Percentiles rank a stretch among this genome's conserved stretches.
Evolutionary conservation across 2,888 invertebrate genomes (phyloP).

Genomic region (Synanthedon formicaeformis): DNA sequence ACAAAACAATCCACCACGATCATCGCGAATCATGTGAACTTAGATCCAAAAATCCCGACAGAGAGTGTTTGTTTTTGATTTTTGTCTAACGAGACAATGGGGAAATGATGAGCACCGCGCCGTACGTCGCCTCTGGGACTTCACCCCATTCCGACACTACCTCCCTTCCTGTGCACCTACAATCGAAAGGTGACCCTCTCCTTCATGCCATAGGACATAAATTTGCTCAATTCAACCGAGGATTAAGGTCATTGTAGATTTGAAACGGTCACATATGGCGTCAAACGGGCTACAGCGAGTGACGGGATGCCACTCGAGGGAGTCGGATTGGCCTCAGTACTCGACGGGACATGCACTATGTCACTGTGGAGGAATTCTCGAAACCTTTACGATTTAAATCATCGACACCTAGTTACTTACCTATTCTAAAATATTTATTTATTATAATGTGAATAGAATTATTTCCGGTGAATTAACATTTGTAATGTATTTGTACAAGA

Average conservation of each 20-base stretch:
- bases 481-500: neutral
- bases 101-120: constrained; percentile 68
- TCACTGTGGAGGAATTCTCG: constrained; percentile 28
- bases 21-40: constrained; percentile 56
- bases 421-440: too few species aligned
- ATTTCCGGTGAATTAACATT: neutral
- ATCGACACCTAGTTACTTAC: neutral
- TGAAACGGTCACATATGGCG: constrained; percentile 55
- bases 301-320: constrained; percentile 63
- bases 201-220: constrained; percentile 23
- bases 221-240: constrained; percentile 19
- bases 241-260: constrained; percentile 31
- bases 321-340: constrained; percentile 56
- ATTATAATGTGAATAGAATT: too few species aligned
- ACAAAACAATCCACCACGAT: constrained; percentile 35
- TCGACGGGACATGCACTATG: constrained; percentile 43
- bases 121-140: constrained; percentile 62
- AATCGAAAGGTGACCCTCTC: constrained; percentile 35
- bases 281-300: constrained; percentile 63
- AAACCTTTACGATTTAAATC: constrained; percentile 34
- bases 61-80: constrained; percentile 69
- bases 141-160: constrained; percentile 49
- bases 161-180: constrained; percentile 26
- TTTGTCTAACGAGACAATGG: constrained; percentile 72
- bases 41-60: constrained; percentile 58